phyloP scores from a whole-genome alignment of 2,888 invertebrate genomes.

The Pyrgus malvae region DNA sequence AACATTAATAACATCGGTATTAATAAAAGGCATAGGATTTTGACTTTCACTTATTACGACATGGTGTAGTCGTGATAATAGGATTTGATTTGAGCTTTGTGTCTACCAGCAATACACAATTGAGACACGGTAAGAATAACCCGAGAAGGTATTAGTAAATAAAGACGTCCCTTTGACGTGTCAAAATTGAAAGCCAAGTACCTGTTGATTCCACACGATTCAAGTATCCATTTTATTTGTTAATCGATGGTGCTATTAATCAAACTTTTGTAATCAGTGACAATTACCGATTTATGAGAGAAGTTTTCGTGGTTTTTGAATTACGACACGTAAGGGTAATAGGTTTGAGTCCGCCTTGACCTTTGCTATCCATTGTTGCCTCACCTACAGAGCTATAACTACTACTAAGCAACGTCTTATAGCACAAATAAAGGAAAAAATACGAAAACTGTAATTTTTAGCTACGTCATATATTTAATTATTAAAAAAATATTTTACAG shows the following conservation, averaged over 20 bases:
- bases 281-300: constrained; percentile 23
- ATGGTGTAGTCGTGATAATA: constrained; percentile 25
- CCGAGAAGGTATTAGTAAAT: constrained; percentile 22
- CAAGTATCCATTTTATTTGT: constrained; percentile 16
- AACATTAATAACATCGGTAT: constrained; percentile 21
- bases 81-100: constrained; percentile 26
- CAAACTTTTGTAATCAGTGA: constrained; percentile 25
- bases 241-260: constrained; percentile 22
- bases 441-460: no score
- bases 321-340: constrained; percentile 19
- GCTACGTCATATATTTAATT: no score
- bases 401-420: no score
- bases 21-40: constrained; percentile 26
- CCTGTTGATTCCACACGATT: constrained; percentile 20
- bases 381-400: constrained; percentile 20
- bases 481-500: no score
- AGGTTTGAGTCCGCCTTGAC: constrained; percentile 9
- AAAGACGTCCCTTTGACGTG: constrained; percentile 22
- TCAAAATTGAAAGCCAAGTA: constrained; percentile 21
- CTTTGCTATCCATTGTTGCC: constrained; percentile 24
- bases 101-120: constrained; percentile 17
- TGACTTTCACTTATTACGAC: constrained; percentile 28
- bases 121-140: constrained; percentile 18
- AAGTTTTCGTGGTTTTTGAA: constrained; percentile 18
- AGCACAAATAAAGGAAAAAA: no score